Percentiles rank a stretch among this genome's conserved stretches.
These are phyloP conservation scores for Heterochromis multidens DNA, from an alignment of 2,113 vertebrate genomes.

Conservation along the genomic window DNA sequence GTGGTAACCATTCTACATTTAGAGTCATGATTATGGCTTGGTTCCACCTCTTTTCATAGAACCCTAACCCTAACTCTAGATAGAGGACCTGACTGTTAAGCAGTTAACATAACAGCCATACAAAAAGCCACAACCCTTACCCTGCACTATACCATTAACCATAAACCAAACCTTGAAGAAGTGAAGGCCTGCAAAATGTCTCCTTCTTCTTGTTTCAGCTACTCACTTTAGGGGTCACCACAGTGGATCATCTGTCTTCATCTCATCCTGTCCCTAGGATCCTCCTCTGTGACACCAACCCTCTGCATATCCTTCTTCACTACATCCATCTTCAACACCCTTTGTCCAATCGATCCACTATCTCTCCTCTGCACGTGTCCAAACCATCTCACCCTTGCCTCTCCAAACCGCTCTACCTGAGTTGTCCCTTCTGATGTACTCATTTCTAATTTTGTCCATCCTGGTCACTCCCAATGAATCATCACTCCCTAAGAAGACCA, in stretches of 20 bases:
- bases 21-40: not conserved
- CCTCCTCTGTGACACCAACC: too few relatives aligned
- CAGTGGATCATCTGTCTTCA: too few relatives aligned
- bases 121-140: not conserved
- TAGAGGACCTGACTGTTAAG: too few relatives aligned
- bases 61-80: not conserved
- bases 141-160: not conserved
- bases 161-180: not conserved
- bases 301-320: too few relatives aligned
- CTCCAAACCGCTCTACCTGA: not conserved
- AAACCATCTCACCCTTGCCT: not conserved
- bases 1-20: rapidly evolving
- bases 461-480: not conserved
- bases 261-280: too few relatives aligned
- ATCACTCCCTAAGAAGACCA: not conserved
- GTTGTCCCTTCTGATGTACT: not conserved
- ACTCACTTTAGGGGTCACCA: too few relatives aligned
- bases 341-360: too few relatives aligned
- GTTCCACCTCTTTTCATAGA: not conserved
- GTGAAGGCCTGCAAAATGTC: not conserved
- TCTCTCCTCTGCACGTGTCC: too few relatives aligned
- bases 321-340: too few relatives aligned
- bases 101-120: not conserved
- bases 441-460: too few relatives aligned
- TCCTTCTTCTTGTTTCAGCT: too few relatives aligned